Conservation (phyloP, 2,888 invertebrate species). For the Thymelicus lineola region DNA sequence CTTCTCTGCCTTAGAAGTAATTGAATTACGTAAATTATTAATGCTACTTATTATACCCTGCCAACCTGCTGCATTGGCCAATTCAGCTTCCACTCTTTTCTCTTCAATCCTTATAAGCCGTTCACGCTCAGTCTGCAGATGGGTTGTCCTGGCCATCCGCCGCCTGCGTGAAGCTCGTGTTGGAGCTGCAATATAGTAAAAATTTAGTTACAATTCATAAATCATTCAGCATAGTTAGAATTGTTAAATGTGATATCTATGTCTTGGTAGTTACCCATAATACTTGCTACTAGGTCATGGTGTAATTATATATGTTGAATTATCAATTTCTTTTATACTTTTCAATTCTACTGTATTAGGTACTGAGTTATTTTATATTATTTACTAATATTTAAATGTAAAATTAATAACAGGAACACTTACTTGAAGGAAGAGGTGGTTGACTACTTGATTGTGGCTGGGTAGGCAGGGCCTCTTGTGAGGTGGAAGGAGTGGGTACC, state of each 20-base stretch:
- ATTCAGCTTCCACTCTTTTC: conserved; percentile 6
- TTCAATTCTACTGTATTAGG: not conserved
- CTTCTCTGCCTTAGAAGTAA: not conserved
- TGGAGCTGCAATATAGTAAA: not conserved
- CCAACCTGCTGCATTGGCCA: not conserved
- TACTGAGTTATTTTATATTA: not conserved
- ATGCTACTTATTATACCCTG: too few species aligned
- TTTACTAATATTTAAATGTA: not conserved
- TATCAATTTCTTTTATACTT: not conserved
- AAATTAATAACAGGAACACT: not conserved
- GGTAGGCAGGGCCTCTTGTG: not conserved
- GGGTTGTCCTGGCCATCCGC: not conserved
- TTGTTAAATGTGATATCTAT: too few species aligned
- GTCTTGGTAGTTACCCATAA: too few species aligned
- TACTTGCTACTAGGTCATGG: too few species aligned
- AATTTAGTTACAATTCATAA: not conserved
- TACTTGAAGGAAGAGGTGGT: not conserved
- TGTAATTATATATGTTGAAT: not conserved
- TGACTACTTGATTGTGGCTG: not conserved
- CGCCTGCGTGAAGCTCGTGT: not conserved
- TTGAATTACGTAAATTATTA: not conserved
- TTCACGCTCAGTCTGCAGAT: conserved; percentile 1
- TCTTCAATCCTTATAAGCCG: not conserved
- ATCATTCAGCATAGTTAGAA: too few species aligned
- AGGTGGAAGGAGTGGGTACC: not conserved